Evolutionary conservation across 2,888 invertebrate species (phyloP).

Genomic region (Corbicula japonica): DNA sequence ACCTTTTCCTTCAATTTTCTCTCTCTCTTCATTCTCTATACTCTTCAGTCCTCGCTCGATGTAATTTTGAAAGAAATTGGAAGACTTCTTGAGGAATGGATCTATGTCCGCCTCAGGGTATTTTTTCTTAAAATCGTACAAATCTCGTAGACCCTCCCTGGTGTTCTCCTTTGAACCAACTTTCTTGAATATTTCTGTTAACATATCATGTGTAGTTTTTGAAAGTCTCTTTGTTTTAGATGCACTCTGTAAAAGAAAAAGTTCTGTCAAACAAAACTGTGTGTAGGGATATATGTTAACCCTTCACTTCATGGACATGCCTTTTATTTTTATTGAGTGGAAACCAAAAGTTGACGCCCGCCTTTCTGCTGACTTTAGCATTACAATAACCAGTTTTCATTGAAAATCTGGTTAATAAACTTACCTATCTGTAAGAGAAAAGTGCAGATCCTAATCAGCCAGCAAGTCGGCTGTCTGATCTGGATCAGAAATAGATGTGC

Average conservation of each 20-base stretch:
- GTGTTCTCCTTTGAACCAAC: slow-evolving; percentile 96
- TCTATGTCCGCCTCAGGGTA: slow-evolving; percentile 95
- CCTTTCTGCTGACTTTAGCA: too few relatives aligned
- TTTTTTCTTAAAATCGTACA: slow-evolving; percentile 93
- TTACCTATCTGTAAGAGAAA: too few relatives aligned
- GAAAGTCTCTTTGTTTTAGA: slow-evolving; percentile 88
- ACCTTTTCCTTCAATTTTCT: slow-evolving; percentile 36
- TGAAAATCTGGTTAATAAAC: too few relatives aligned
- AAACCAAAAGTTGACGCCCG: too few relatives aligned
- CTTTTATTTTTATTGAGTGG: too few relatives aligned
- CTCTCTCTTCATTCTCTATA: slow-evolving; percentile 87
- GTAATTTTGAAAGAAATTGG: slow-evolving; percentile 94
- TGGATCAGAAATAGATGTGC: too few relatives aligned
- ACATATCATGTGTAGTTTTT: slow-evolving; percentile 93
- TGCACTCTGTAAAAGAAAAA: slow-evolving; percentile 61
- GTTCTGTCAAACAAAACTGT: too few relatives aligned
- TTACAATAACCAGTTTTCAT: too few relatives aligned
- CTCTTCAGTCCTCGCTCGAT: slow-evolving; percentile 92
- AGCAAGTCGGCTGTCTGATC: too few relatives aligned
- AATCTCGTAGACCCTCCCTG: slow-evolving; percentile 91
- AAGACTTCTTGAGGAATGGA: slow-evolving; percentile 93
- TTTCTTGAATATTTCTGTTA: slow-evolving; percentile 95
- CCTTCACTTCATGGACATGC: too few relatives aligned
- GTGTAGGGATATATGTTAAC: too few relatives aligned
- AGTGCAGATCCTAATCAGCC: too few relatives aligned